Evolutionary conservation across 1,140 invertebrate genomes (phyloP).

Genomic region (Cydia pomonella): DNA sequence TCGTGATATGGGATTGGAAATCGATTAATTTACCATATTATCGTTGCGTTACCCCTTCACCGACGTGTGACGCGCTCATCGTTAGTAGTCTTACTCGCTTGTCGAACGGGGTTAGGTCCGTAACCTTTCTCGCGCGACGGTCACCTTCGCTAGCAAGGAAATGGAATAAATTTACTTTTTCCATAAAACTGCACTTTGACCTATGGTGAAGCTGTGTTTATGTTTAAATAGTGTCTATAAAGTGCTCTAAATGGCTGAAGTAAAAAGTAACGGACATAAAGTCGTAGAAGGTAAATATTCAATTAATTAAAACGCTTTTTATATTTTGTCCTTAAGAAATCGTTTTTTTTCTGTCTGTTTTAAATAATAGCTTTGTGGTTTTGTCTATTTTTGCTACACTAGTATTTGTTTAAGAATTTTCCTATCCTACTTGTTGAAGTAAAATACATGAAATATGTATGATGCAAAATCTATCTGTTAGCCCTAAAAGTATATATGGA

Average conservation of each 20-base stretch:
- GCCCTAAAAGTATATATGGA: too few relatives aligned
- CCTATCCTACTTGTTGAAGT: too few relatives aligned
- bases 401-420: too few relatives aligned
- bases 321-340: too few relatives aligned
- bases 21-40: conserved; percentile 16
- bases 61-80: not conserved
- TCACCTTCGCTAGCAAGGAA: conserved; percentile 3
- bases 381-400: too few relatives aligned
- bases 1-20: conserved; percentile 18
- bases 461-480: too few relatives aligned
- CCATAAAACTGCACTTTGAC: not conserved
- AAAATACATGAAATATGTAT: too few relatives aligned
- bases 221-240: conserved; percentile 6
- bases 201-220: not conserved
- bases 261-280: conserved; percentile 52
- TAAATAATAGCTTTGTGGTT: too few relatives aligned
- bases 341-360: too few relatives aligned
- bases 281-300: conserved; percentile 48
- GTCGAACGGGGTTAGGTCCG: not conserved
- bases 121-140: conserved; percentile 3
- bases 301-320: not conserved
- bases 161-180: not conserved
- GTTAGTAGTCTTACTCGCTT: not conserved
- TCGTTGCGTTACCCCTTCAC: not conserved
- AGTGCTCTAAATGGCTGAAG: conserved; percentile 40